phyloP scores from a whole-genome alignment of 2,113 vertebrate species.

The Uria lomvia region DNA sequence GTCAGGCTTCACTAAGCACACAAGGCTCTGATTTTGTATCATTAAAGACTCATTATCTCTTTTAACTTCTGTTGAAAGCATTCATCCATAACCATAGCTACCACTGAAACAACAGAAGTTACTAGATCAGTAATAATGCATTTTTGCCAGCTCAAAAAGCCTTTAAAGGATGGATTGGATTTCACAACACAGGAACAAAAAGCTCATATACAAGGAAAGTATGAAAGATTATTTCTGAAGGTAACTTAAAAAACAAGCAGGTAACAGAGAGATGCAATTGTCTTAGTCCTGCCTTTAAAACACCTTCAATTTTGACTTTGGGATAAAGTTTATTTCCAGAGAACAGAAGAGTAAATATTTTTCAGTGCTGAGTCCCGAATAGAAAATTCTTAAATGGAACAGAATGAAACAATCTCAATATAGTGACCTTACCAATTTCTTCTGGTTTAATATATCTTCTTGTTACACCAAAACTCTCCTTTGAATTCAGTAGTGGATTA shows the following conservation, averaged over 20 bases:
- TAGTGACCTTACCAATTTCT: constrained; percentile 72
- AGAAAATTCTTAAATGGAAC: constrained; percentile 58
- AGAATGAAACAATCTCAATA: constrained; percentile 33
- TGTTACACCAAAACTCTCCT: constrained; percentile 71
- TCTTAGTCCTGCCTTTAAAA: neutral
- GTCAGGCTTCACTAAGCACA: constrained; percentile 72
- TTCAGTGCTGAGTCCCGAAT: constrained; percentile 14
- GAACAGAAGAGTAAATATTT: constrained; percentile 1
- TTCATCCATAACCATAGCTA: constrained; percentile 72
- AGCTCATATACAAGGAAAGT: neutral
- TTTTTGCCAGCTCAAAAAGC: constrained; percentile 60
- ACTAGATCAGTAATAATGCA: constrained; percentile 57
- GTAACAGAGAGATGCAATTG: neutral
- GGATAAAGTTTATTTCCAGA: constrained; percentile 34
- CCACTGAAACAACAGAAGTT: constrained; percentile 69
- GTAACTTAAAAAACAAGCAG: constrained; percentile 23
- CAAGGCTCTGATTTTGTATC: constrained; percentile 72
- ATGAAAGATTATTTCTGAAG: constrained; percentile 61
- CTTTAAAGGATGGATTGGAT: constrained; percentile 64
- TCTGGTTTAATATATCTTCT: constrained; percentile 75
- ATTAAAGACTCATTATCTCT: constrained; percentile 79
- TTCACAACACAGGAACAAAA: constrained; percentile 60
- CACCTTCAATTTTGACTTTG: constrained; percentile 4
- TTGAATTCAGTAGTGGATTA: constrained; percentile 77
- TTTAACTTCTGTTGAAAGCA: constrained; percentile 77